These are phyloP conservation scores for Malurus leucopterus DNA, from an alignment of 2,797 vertebrate genomes.

Conservation along the genomic window DNA sequence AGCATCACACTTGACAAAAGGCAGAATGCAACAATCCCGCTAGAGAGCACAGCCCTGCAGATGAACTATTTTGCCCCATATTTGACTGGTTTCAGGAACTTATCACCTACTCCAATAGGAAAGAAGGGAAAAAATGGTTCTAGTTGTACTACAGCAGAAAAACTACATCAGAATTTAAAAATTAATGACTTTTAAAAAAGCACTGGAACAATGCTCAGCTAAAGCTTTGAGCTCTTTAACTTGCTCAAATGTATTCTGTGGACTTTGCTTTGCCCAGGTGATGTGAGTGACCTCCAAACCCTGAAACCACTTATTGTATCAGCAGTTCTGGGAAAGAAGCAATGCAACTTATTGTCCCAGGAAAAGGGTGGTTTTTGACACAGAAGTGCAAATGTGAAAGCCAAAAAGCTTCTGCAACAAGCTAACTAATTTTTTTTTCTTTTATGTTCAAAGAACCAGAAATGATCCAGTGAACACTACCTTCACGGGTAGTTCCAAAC, in stretches of 20 bases:
- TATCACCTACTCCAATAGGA: background rate
- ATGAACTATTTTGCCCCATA: background rate
- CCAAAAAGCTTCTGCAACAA: background rate
- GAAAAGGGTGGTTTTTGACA: background rate
- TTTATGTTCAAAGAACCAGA: background rate
- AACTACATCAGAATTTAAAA: background rate
- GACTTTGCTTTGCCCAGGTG: background rate
- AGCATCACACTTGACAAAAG: background rate
- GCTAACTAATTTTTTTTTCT: background rate
- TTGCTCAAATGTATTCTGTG: background rate
- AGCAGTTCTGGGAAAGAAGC: background rate
- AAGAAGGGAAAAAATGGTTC: background rate
- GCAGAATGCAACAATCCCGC: background rate
- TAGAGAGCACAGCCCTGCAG: background rate
- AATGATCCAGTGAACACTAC: background rate
- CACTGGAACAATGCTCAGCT: background rate
- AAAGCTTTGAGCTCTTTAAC: background rate
- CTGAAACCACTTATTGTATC: background rate
- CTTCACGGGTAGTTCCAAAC: background rate
- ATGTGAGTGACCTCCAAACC: background rate
- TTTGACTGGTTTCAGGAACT: background rate
- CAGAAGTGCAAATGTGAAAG: background rate
- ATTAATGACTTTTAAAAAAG: slow-evolving; percentile 16
- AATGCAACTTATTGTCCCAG: background rate
- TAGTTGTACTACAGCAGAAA: background rate